Evolutionary conservation across 1,140 invertebrate genomes (phyloP).

Genomic region (Aphidius ervi): DNA sequence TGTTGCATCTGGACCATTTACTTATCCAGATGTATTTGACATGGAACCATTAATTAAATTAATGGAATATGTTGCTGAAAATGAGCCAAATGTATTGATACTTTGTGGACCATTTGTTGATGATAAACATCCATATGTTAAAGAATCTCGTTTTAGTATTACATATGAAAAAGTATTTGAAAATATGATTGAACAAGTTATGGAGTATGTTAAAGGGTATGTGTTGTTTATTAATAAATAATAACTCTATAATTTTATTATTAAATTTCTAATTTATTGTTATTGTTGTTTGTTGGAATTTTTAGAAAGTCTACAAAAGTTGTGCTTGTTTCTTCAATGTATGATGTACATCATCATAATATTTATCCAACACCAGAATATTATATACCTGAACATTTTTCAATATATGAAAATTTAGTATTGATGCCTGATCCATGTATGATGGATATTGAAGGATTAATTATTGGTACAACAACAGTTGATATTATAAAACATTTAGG

Average conservation of each 20-base stretch:
- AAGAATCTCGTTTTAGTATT: conserved; percentile 35
- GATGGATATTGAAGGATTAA: conserved; percentile 70
- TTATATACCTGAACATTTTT: conserved; percentile 32
- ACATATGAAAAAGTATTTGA: conserved; percentile 71
- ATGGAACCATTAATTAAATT: conserved; percentile 81
- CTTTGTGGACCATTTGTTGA: conserved; percentile 78
- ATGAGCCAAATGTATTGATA: conserved; percentile 76
- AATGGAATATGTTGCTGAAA: conserved; percentile 61
- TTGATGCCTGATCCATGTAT: conserved; percentile 76
- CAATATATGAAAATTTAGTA: conserved; percentile 57
- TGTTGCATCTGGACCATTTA: conserved; percentile 79
- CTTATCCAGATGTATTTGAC: conserved; percentile 66
- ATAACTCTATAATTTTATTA: conserved; percentile 1
- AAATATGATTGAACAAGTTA: conserved; percentile 62
- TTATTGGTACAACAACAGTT: conserved; percentile 73
- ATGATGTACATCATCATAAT: conserved; percentile 71
- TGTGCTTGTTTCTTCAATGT: conserved; percentile 68
- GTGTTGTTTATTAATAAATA: conserved; percentile 19
- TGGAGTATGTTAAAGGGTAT: conserved; percentile 55
- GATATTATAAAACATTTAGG: conserved; percentile 79
- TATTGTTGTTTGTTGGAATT: conserved; percentile 28
- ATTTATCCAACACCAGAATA: conserved; percentile 81
- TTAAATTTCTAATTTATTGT: conserved; percentile 9
- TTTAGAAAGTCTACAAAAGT: conserved; percentile 65
- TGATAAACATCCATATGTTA: conserved; percentile 52